Evolutionary conservation across 2,888 invertebrate species (phyloP).

Genomic region (Cetonia aurata): DNA sequence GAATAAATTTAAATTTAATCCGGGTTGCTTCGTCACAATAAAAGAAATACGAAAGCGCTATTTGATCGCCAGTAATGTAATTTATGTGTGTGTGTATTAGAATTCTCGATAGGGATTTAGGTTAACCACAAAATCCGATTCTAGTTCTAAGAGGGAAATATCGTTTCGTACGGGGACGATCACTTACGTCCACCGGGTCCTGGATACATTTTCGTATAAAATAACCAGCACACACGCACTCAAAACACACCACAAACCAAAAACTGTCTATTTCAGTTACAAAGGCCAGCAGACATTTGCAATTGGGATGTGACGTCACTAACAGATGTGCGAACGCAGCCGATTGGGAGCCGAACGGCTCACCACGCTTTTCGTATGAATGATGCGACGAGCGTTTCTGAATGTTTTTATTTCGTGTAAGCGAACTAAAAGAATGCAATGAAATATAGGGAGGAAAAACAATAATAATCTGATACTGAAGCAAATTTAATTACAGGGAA

Average conservation of each 20-base stretch:
- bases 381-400: background rate
- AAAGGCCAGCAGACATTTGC: conserved; percentile 67
- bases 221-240: conserved; percentile 63
- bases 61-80: conserved; percentile 2
- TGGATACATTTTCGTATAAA: conserved; percentile 63
- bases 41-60: background rate
- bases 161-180: background rate
- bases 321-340: conserved; percentile 18
- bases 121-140: conserved; percentile 24
- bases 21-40: no score
- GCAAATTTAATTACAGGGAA: no score
- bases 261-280: conserved; percentile 62
- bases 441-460: no score
- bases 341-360: conserved; percentile 9
- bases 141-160: background rate
- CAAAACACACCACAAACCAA: conserved; percentile 63
- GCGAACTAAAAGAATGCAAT: no score
- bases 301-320: conserved; percentile 64
- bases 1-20: no score
- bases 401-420: background rate
- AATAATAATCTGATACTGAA: no score
- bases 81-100: background rate
- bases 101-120: conserved; percentile 7
- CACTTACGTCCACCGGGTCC: conserved; percentile 66
- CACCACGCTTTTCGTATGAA: background rate